These are phyloP conservation scores for Hemicordylus capensis DNA, from an alignment of 2,113 vertebrate species.

Conservation along the genomic window DNA sequence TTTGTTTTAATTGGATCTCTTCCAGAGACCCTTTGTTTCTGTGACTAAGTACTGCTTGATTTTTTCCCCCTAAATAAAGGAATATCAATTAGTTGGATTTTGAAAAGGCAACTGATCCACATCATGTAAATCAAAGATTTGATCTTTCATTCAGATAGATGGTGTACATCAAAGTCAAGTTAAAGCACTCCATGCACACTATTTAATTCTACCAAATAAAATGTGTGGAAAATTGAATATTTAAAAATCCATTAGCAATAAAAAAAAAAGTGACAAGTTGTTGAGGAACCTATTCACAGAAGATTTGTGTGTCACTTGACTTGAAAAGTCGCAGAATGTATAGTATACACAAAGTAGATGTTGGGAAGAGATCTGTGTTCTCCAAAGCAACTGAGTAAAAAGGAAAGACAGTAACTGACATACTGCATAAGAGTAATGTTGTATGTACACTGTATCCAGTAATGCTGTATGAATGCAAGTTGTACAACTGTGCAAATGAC, in stretches of 20 bases:
- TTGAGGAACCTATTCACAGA: conserved; percentile 40
- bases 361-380: neutral
- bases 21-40: conserved; percentile 48
- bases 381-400: conserved; percentile 7
- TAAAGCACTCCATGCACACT: conserved; percentile 57
- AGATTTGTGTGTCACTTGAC: conserved; percentile 38
- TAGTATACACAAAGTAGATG: conserved; percentile 23
- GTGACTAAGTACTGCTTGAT: conserved; percentile 24
- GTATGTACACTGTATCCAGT: too few relatives aligned
- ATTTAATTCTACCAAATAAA: conserved; percentile 60
- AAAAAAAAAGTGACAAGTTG: conserved; percentile 63
- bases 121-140: conserved; percentile 65
- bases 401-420: neutral
- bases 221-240: conserved; percentile 62
- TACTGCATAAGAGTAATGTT: too few relatives aligned
- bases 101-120: conserved; percentile 69
- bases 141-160: conserved; percentile 62
- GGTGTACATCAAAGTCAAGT: conserved; percentile 67
- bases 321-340: conserved; percentile 42
- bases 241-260: conserved; percentile 66
- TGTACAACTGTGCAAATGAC: too few relatives aligned
- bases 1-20: conserved; percentile 45
- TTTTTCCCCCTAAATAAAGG: conserved; percentile 48
- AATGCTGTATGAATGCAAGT: too few relatives aligned
- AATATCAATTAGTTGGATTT: conserved; percentile 62